These are phyloP conservation scores for Pardalotus punctatus DNA, from an alignment of 2,113 vertebrate species.

Conservation along the genomic window DNA sequence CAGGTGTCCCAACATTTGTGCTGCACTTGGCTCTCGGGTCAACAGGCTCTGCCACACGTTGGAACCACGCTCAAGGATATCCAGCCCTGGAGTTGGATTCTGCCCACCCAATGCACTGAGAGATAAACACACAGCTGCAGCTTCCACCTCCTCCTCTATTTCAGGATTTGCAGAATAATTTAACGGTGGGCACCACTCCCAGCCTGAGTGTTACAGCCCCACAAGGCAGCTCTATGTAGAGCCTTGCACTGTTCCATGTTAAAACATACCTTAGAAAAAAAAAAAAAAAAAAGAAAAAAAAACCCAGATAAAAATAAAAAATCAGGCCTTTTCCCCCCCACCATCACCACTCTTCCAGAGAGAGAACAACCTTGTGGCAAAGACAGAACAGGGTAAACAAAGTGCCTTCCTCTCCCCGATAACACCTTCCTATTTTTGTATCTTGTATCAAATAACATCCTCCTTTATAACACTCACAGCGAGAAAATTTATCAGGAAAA, in stretches of 20 bases:
- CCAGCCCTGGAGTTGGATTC: neutral
- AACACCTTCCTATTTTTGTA: conserved; percentile 50
- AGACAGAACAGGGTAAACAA: conserved; percentile 12
- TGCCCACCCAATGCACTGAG: neutral
- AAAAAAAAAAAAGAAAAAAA: too few species aligned
- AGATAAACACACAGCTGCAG: neutral
- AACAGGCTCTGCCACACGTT: neutral
- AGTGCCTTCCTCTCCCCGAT: neutral
- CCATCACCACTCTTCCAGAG: neutral
- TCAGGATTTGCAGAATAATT: neutral
- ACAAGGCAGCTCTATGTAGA: neutral
- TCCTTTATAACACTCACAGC: conserved; percentile 42
- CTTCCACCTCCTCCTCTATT: neutral
- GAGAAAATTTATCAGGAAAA: conserved; percentile 69
- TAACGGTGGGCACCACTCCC: neutral
- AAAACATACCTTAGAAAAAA: neutral
- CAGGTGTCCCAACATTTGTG: neutral
- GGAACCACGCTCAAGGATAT: neutral
- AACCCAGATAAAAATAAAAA: too few species aligned
- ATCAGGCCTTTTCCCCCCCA: neutral
- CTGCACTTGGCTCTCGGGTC: neutral
- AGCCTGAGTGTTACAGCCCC: neutral
- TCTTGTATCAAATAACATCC: conserved; percentile 39
- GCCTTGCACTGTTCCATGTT: neutral
- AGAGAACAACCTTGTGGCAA: neutral